These are phyloP conservation scores for Xyrauchen texanus DNA, from an alignment of 2,113 vertebrate species.

Conservation along the genomic window DNA sequence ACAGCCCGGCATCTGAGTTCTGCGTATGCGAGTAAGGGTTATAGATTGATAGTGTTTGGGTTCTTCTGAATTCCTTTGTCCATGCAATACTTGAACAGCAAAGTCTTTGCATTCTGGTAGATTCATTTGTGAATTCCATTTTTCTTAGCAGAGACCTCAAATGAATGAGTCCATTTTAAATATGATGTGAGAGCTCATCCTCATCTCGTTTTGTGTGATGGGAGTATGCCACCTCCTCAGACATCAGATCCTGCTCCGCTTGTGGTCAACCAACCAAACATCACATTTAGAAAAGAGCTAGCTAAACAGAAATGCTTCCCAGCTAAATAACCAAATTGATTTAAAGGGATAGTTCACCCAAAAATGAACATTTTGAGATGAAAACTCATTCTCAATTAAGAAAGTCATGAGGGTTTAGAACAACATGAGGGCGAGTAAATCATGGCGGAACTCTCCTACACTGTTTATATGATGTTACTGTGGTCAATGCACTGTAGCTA, in stretches of 20 bases:
- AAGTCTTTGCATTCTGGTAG: background rate
- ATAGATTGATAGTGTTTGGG: constrained; percentile 7
- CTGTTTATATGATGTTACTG: no score
- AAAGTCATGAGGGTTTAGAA: no score
- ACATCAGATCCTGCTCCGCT: background rate
- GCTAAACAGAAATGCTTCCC: background rate
- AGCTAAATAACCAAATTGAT: constrained; percentile 15
- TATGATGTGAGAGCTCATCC: background rate
- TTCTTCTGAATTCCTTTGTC: constrained; percentile 7
- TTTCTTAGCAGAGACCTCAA: background rate
- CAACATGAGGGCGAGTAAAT: no score
- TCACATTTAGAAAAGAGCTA: constrained; percentile 9
- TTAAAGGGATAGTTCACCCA: constrained; percentile 1
- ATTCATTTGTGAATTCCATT: no score
- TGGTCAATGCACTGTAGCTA: no score
- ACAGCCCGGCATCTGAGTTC: background rate
- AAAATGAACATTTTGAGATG: no score
- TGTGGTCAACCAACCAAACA: background rate
- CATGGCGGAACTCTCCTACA: no score
- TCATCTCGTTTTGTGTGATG: background rate
- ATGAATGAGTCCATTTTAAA: background rate
- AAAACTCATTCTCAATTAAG: no score
- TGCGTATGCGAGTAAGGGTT: background rate
- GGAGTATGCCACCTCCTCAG: background rate
- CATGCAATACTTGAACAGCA: background rate